Percentiles rank a stretch among this genome's conserved stretches.
These are phyloP conservation scores for Amblyjoppa proteus DNA, from an alignment of 2,888 invertebrate species.

Conservation along the genomic window DNA sequence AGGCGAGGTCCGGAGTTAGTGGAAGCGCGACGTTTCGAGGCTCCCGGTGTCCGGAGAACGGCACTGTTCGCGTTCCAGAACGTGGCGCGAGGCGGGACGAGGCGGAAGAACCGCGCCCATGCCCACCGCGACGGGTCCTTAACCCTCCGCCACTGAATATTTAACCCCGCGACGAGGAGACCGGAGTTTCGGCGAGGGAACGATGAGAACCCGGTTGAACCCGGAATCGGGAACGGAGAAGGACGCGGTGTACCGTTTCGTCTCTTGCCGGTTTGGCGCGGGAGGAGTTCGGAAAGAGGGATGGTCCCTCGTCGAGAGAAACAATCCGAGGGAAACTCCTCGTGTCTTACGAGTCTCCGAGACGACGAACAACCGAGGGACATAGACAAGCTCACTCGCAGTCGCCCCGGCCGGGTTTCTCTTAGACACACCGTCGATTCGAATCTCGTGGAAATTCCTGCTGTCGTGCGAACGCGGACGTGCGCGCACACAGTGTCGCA, in stretches of 20 bases:
- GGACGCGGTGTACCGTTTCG: not conserved
- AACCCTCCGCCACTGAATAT: constrained; percentile 76
- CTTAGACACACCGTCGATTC: constrained; percentile 50
- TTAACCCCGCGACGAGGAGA: constrained; percentile 69
- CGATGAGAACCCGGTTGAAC: constrained; percentile 11
- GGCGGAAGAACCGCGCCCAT: constrained; percentile 40
- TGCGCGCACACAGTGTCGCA: constrained; percentile 36
- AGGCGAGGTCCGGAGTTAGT: not conserved
- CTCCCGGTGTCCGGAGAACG: constrained; percentile 4
- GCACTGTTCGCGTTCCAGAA: constrained; percentile 41
- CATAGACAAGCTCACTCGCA: constrained; percentile 35
- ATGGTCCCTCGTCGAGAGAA: not conserved
- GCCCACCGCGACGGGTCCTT: constrained; percentile 67
- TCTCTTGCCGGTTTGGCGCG: not conserved
- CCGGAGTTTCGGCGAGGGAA: not conserved
- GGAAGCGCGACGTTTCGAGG: constrained; percentile 19
- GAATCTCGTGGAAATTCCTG: constrained; percentile 55
- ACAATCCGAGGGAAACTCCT: constrained; percentile 3
- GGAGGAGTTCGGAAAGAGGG: not conserved
- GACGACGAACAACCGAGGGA: constrained; percentile 21
- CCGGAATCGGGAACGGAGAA: not conserved
- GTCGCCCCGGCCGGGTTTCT: constrained; percentile 12
- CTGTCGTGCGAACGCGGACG: constrained; percentile 37
- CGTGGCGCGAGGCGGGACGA: constrained; percentile 27
- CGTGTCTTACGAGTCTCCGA: constrained; percentile 13